Evolutionary conservation across 2,888 invertebrate genomes (phyloP), one percentile per base, ranked within the genome.

Genomic region (Agelastica alni): DNA sequence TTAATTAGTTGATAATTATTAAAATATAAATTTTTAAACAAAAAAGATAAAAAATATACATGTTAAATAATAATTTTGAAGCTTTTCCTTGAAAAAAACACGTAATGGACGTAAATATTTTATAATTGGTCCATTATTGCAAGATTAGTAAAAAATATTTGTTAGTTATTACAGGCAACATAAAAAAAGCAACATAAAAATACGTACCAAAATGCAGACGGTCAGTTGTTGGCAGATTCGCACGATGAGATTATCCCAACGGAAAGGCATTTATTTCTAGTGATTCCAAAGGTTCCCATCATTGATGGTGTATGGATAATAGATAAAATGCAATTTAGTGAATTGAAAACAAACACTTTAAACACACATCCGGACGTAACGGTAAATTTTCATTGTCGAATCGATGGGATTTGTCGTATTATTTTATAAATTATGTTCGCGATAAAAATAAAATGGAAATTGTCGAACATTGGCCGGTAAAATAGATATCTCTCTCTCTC

Each of bases 281-380:
- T 55, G 56, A 57, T 62, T 58, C 52, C 53, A 51, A 32, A 47
- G 30, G 41, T 49, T 49, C 49, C 41, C 49, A 49, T 49, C 32
- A 49, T 48, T 39, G 37, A 39, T 39, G n/a, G n/a, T n/a, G n/a
- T n/a, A n/a, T n/a, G 20, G 17, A 10, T 39, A 39, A 20, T 39
- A 39, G 41, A 9, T 45, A 58, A 54, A 62, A 58, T 58, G 51
- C 42, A 52, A 51, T 51, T 36, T 55, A 62, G 60, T 62, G 57
- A 57, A 57, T 60, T 56, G 60, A 60, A 60, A 54, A n/a, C n/a
- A n/a, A n/a, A 59, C 56, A 59, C 57, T 36, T 12, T 37, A 30
- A 30, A 51, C 47, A 45, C 56, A 47, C 47, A 39, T 34, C 46
- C 51, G 51, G 45, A 30, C 46, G 44, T 49, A 36, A 58, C 48